Conservation (phyloP, 2,888 invertebrate genomes). For the Sphinx pinastri region DNA sequence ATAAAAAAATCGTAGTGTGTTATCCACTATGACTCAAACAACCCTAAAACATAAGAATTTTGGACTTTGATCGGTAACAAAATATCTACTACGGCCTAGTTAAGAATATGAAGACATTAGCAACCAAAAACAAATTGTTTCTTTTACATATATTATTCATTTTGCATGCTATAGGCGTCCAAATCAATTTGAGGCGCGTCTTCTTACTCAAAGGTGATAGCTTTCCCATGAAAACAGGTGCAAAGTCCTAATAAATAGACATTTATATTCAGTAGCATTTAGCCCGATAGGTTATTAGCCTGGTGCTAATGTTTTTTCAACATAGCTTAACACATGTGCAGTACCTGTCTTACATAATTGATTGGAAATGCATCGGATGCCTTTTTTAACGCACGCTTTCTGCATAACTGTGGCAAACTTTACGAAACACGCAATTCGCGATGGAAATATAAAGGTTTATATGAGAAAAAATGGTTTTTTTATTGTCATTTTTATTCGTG, state of each 20-base stretch:
- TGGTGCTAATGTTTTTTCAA: slow-evolving; percentile 17
- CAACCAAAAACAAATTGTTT: neutral
- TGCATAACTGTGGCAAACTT: slow-evolving; percentile 21
- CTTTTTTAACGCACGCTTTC: slow-evolving; percentile 22
- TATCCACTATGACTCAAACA: too few relatives aligned
- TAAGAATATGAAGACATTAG: neutral
- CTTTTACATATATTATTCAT: neutral
- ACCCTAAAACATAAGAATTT: too few relatives aligned
- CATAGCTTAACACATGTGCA: slow-evolving; percentile 11
- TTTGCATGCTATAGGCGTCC: neutral
- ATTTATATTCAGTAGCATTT: slow-evolving; percentile 22
- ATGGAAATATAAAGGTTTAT: neutral
- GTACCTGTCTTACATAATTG: slow-evolving; percentile 22
- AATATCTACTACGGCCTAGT: too few relatives aligned
- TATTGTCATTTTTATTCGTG: neutral
- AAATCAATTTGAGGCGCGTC: slow-evolving; percentile 8
- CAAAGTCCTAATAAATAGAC: slow-evolving; percentile 13
- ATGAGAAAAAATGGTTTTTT: neutral
- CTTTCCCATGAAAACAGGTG: slow-evolving; percentile 20
- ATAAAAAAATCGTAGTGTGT: too few relatives aligned
- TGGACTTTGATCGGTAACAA: neutral
- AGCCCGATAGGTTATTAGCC: slow-evolving; percentile 21
- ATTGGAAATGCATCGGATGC: slow-evolving; percentile 18
- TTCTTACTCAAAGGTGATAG: neutral
- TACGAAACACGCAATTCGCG: slow-evolving; percentile 6